Evolutionary conservation across 2,888 invertebrate genomes (phyloP).

Genomic region (Polymixis flavicincta): DNA sequence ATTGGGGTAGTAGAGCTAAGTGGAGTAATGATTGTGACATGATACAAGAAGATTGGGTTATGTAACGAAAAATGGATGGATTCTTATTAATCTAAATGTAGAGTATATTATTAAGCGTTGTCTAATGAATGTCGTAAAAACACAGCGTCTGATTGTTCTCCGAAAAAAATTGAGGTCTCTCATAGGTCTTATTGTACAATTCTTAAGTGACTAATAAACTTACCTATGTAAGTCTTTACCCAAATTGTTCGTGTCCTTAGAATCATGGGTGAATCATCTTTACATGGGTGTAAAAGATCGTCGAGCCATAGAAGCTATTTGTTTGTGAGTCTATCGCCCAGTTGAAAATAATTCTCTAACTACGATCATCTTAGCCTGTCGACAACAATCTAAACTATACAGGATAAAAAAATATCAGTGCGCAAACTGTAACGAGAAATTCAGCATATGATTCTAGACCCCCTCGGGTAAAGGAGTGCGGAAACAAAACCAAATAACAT

Average conservation of each 20-base stretch:
- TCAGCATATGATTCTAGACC: no score
- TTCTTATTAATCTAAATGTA: background rate
- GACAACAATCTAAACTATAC: background rate
- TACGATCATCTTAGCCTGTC: background rate
- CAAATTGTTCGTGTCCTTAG: background rate
- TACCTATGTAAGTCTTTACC: no score
- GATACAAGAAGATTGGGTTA: constrained; percentile 13
- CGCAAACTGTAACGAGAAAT: no score
- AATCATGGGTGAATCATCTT: no score
- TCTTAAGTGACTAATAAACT: no score
- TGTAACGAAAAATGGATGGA: constrained; percentile 4
- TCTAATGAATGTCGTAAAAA: background rate
- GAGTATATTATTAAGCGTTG: background rate
- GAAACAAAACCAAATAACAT: no score
- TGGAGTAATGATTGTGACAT: constrained; percentile 41
- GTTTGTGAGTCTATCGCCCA: background rate
- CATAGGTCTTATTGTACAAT: background rate
- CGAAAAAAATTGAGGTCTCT: background rate
- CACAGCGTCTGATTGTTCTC: no score
- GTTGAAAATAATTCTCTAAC: background rate
- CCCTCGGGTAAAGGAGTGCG: no score
- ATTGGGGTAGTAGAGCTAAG: constrained; percentile 40
- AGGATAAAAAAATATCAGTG: no score
- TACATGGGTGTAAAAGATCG: background rate
- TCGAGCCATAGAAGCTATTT: background rate